Base-by-base conservation (phyloP, 2,113 vertebrate species). In the Centropus bengalensis region DNA sequence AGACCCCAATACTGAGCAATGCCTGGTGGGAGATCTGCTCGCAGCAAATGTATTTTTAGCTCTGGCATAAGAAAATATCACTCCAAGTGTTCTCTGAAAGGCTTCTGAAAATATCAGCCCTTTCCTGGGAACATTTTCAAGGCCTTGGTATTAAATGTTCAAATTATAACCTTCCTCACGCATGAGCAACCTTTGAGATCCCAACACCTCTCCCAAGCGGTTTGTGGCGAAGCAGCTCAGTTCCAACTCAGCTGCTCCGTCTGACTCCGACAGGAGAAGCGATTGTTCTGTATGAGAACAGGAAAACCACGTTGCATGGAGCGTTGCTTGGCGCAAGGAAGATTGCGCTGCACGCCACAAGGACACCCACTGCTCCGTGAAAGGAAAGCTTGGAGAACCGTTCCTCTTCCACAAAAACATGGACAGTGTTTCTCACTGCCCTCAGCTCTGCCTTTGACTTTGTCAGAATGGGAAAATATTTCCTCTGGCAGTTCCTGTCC, bases 41-140 rank as follows among this genome's bases (percentile, higher is more conserved):
- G 54, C 49, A 79, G n/a, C 24, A 82, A 91, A 67, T 60, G 8
- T 4, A 82, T 60, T 94, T 91, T 91, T 67, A 91, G 52, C 47
- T 44, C 36, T 70, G 44, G 69, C 5, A 3, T 82, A 83, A 75
- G 71, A 81, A 87, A 88, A 54, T 85, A 78, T 12, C 86, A 82
- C 40, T 82, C 42, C 5, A 51, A 21, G 51, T 54, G 32, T 47
- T 88, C 56, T 83, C 80, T 55, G 40, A 77, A 84, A 86, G 47
- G 75, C 59, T 78, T 93, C 56, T 52, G 68, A 91, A 96, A 91
- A 84, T 84, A 95, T 52, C 85, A 96, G 24, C 49, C 60, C 44
- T 86, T 95, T 42, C 71, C 74, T 91, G 58, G 73, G 74, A 87
- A 93, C 36, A 69, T 62, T 89, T 87, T 68, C 62, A 91, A 91